A percentile compares a stretch with the other conserved stretches of the same genome.
phyloP scores from a whole-genome alignment of 2,888 invertebrate genomes.

The Cryptocephalus primarius region DNA sequence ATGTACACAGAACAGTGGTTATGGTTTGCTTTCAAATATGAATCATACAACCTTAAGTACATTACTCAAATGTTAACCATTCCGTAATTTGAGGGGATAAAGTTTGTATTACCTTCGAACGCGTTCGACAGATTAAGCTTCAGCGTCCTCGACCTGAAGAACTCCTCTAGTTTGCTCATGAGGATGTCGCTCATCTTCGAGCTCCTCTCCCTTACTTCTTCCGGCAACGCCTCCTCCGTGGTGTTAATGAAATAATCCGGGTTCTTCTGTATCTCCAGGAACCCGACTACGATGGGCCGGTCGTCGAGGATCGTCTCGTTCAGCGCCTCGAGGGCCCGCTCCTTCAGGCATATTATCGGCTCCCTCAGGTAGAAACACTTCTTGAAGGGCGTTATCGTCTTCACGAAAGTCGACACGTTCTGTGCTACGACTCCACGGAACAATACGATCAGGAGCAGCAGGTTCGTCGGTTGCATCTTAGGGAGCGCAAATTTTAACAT shows the following conservation, averaged over 20 bases:
- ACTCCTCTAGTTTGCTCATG: slow-evolving; percentile 34
- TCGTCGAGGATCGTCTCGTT: slow-evolving; percentile 35
- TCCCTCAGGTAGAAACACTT: slow-evolving; percentile 30
- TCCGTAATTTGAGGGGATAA: too few species aligned
- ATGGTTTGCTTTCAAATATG: too few species aligned
- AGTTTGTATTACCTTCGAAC: slow-evolving; percentile 24
- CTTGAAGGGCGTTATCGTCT: slow-evolving; percentile 17
- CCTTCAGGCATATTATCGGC: slow-evolving; percentile 36
- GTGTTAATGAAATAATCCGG: slow-evolving; percentile 25
- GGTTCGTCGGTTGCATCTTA: slow-evolving; percentile 10
- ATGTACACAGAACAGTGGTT: too few species aligned
- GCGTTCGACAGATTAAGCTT: slow-evolving; percentile 33
- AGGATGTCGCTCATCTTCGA: slow-evolving; percentile 37
- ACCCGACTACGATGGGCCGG: slow-evolving; percentile 28
- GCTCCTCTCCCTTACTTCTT: slow-evolving; percentile 42
- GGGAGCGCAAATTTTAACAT: slow-evolving; percentile 6
- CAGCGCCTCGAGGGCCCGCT: slow-evolving; percentile 31
- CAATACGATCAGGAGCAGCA: neutral
- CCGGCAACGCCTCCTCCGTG: slow-evolving; percentile 42
- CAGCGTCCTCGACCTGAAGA: slow-evolving; percentile 36
- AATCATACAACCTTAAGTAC: too few species aligned
- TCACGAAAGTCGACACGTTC: slow-evolving; percentile 14
- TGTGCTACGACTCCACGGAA: neutral
- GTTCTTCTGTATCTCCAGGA: slow-evolving; percentile 32
- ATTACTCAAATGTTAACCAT: too few species aligned